Evolutionary conservation across 2,797 vertebrate species (phyloP), one percentile per base, ranked within the genome.

Genomic region (Eidolon dupreanum): DNA sequence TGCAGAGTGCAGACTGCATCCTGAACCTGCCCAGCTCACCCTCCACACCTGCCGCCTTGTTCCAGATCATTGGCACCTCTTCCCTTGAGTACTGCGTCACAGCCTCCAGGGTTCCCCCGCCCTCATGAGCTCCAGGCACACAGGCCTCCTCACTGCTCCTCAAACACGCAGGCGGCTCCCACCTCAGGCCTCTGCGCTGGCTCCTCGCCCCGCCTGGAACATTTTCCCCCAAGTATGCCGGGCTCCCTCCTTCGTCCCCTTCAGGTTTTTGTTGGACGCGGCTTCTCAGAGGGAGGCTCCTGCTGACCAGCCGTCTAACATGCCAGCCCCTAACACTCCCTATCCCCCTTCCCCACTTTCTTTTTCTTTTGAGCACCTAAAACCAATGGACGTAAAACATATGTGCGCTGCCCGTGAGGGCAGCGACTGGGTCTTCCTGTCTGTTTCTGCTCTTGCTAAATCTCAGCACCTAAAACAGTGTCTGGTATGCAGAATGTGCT

Each of bases 391-490:
- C 31, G 1, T 0, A 28, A 0, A 28, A 73, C 70, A 11, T 0
- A 0, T 1, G 0, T 15, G 1, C 0, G n/a, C 55, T 19, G 26
- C 11, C 68, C 9, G 6, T 0, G 15, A 31, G 4, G 41, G 19
- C 15, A 31, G 86, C 1, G 0, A 7, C 0, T 0, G 2, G 3
- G 28, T 46, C 10, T 12, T 10, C 55, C 55, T 17, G 38, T 16
- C 53, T 24, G 31, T 19, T 75, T 49, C 53, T 36, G 59, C 46
- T 71, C 82, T 68, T 6, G 70, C 38, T 20, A 28, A 15, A 19
- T 19, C 68, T 65, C 11, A 24, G 41, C 24, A 33, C 65, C 31
- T 8, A 41, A 19, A n/a, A n/a, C n/a, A 6, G 92, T 0, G 1
- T 36, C 70, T 3, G 10, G 51, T 11, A 13, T 24, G 33, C 9